Evolutionary conservation across 2,888 invertebrate species (phyloP).

Genomic region (Drosophila neotestacea): DNA sequence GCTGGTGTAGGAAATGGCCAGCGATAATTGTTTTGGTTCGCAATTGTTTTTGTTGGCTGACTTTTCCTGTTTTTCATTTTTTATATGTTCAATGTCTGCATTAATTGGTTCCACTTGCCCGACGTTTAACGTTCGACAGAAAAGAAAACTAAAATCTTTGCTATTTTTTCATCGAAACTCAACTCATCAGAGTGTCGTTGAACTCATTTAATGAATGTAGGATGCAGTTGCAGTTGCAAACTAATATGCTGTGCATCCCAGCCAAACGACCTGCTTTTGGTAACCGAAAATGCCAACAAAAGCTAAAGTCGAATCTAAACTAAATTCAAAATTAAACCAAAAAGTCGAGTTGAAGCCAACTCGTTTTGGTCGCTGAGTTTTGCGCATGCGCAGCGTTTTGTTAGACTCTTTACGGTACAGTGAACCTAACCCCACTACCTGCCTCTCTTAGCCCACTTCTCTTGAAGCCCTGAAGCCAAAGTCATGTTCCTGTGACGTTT

Average conservation of each 20-base stretch:
- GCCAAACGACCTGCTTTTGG: conserved; percentile 22
- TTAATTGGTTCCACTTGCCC: conserved; percentile 77
- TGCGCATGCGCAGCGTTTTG: conserved; percentile 73
- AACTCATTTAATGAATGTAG: conserved; percentile 42
- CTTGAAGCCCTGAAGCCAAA: conserved; percentile 36
- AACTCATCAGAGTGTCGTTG: conserved; percentile 52
- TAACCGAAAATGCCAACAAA: conserved; percentile 19
- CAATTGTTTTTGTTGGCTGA: conserved; percentile 43
- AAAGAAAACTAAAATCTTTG: conserved; percentile 40
- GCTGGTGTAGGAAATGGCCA: conserved; percentile 49
- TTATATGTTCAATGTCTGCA: conserved; percentile 38
- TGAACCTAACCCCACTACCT: conserved; percentile 58
- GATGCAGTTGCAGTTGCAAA: conserved; percentile 21
- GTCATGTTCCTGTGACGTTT: conserved; percentile 77
- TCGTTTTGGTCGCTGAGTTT: conserved; percentile 68
- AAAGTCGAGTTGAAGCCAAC: conserved; percentile 35
- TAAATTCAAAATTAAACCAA: conserved; percentile 44
- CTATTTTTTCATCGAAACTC: conserved; percentile 30
- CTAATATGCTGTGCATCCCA: conserved; percentile 9
- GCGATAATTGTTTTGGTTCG: conserved; percentile 52
- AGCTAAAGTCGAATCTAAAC: conserved; percentile 21
- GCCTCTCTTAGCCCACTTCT: not conserved
- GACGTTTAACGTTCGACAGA: conserved; percentile 61
- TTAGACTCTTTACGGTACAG: conserved; percentile 75
- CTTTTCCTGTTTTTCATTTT: conserved; percentile 48